Conservation (phyloP, 2,113 vertebrate genomes). For the Nesoenas mayeri region DNA sequence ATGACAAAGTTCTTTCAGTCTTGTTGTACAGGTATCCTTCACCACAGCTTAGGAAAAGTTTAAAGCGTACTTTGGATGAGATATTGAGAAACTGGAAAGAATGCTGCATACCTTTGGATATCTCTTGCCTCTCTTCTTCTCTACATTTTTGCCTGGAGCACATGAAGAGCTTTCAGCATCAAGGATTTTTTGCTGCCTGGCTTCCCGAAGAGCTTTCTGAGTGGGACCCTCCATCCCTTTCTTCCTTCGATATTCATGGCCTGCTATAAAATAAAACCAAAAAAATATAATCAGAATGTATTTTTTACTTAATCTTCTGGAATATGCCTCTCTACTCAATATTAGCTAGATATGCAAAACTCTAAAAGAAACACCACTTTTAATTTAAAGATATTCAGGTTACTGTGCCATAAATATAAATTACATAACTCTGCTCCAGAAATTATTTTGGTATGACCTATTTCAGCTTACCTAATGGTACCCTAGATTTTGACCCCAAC, state of each 20-base stretch:
- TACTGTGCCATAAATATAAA: neutral
- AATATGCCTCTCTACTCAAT: neutral
- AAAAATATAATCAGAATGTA: neutral
- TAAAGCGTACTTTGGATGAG: neutral
- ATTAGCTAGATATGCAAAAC: neutral
- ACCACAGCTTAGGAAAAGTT: neutral
- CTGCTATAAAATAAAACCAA: constrained; percentile 42
- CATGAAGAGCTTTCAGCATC: neutral
- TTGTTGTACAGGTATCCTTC: neutral
- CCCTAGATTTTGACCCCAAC: neutral
- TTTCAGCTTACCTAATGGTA: neutral
- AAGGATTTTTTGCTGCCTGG: constrained; percentile 43
- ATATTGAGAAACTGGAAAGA: neutral
- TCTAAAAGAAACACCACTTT: neutral
- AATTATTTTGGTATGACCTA: neutral
- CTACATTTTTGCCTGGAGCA: neutral
- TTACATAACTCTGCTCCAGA: neutral
- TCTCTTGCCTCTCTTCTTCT: neutral
- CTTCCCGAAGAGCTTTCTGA: constrained; percentile 64
- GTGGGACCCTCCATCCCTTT: constrained; percentile 34
- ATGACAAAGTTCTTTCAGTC: neutral
- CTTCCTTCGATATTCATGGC: neutral
- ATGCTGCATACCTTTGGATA: constrained; percentile 59
- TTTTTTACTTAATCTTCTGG: neutral
- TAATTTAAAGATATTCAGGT: neutral